phyloP scores from a whole-genome alignment of 2,888 invertebrate species.

The Thecophora atra region DNA sequence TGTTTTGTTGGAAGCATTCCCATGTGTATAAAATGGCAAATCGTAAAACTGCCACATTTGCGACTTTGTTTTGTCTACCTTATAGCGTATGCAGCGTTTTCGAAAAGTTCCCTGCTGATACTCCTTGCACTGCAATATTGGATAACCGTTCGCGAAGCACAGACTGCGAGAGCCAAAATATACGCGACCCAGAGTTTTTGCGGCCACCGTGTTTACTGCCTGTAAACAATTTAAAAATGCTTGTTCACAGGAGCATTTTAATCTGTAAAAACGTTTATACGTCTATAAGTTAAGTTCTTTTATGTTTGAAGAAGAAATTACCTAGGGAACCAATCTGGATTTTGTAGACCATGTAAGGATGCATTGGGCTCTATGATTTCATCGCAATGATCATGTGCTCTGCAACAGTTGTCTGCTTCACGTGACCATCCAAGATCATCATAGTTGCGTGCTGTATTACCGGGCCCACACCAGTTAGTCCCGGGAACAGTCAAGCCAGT shows the following conservation, averaged over 20 bases:
- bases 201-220: slow-evolving; percentile 52
- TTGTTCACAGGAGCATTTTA: slow-evolving; percentile 64
- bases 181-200: slow-evolving; percentile 59
- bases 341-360: slow-evolving; percentile 55
- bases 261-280: slow-evolving; percentile 45
- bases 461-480: slow-evolving; percentile 93
- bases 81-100: slow-evolving; percentile 61
- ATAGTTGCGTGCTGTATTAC: slow-evolving; percentile 80
- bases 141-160: slow-evolving; percentile 59
- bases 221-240: slow-evolving; percentile 63
- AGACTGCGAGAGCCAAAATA: slow-evolving; percentile 58
- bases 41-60: slow-evolving; percentile 64
- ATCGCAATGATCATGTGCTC: slow-evolving; percentile 77
- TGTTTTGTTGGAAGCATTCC: neutral
- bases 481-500: slow-evolving; percentile 70
- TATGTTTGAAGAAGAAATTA: slow-evolving; percentile 44
- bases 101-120: slow-evolving; percentile 57
- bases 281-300: neutral
- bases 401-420: slow-evolving; percentile 85
- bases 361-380: slow-evolving; percentile 58
- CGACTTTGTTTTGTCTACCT: slow-evolving; percentile 51
- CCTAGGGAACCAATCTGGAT: slow-evolving; percentile 63
- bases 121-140: slow-evolving; percentile 55
- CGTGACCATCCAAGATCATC: slow-evolving; percentile 84
- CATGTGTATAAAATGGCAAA: slow-evolving; percentile 58